Evolutionary conservation across 2,113 vertebrate genomes (phyloP).

Genomic region (Seriola dumerili): DNA sequence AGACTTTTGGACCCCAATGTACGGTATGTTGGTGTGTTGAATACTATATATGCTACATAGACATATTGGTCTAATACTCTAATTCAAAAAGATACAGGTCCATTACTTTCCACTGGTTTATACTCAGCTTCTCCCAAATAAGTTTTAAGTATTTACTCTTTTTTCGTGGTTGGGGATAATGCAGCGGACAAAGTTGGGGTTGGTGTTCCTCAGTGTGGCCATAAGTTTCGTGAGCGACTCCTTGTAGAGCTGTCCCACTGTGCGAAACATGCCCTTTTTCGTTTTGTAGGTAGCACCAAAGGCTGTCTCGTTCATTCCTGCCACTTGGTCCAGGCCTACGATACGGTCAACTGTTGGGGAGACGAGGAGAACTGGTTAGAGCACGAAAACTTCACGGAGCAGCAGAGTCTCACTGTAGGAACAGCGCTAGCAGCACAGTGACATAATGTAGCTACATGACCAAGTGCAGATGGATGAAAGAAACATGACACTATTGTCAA

Average conservation of each 20-base stretch:
- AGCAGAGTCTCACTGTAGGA: not conserved
- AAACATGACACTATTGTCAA: constrained; percentile 33
- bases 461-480: constrained; percentile 60
- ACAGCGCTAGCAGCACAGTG: constrained; percentile 21
- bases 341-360: constrained; percentile 93
- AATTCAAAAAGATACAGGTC: no score
- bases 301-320: constrained; percentile 96
- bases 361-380: constrained; percentile 29
- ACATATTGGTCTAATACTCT: no score
- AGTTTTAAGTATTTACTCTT: constrained; percentile 83
- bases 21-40: no score
- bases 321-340: constrained; percentile 97
- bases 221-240: constrained; percentile 97
- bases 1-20: no score
- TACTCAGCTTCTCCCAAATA: no score
- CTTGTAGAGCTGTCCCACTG: constrained; percentile 97
- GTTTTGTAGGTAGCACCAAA: constrained; percentile 97
- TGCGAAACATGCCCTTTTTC: constrained; percentile 98
- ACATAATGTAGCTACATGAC: constrained; percentile 46
- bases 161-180: constrained; percentile 99
- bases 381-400: not conserved
- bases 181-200: constrained; percentile 98
- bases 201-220: constrained; percentile 98
- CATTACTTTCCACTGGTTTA: no score
- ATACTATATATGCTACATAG: no score